These are phyloP conservation scores for Eristalis intricaria DNA, from an alignment of 2,888 invertebrate genomes.

Conservation along the genomic window DNA sequence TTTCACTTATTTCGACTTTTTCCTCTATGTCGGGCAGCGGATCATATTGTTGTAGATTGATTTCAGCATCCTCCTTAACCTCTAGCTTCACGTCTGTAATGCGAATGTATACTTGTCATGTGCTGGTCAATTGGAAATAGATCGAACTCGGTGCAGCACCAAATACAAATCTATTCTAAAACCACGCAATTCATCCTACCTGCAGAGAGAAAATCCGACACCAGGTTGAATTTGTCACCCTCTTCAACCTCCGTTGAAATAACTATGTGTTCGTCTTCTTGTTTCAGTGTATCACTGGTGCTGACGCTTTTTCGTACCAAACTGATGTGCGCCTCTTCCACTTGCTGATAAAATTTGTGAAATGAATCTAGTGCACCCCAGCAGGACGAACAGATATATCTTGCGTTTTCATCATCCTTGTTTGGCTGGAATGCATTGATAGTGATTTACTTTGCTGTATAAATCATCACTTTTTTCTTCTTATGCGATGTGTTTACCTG, in stretches of 20 bases:
- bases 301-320: constrained; percentile 52
- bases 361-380: constrained; percentile 76
- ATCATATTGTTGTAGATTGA: not conserved
- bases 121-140: not conserved
- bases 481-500: constrained; percentile 57
- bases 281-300: constrained; percentile 30
- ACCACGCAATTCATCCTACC: constrained; percentile 74
- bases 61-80: constrained; percentile 53
- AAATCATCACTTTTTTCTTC: not conserved
- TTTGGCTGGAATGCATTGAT: constrained; percentile 42
- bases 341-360: constrained; percentile 76
- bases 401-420: constrained; percentile 41
- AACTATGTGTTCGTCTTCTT: constrained; percentile 15
- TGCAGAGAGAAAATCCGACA: constrained; percentile 52
- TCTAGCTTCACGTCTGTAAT: constrained; percentile 61
- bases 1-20: not conserved
- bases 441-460: not conserved
- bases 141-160: not conserved
- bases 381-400: constrained; percentile 74
- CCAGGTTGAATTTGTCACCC: constrained; percentile 27
- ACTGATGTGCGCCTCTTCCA: constrained; percentile 75
- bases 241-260: constrained; percentile 1
- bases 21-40: constrained; percentile 14
- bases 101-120: constrained; percentile 2
- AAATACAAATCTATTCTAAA: constrained; percentile 51